Evolutionary conservation across 2,113 vertebrate species (phyloP).

Genomic region (Tupaia chinensis): DNA sequence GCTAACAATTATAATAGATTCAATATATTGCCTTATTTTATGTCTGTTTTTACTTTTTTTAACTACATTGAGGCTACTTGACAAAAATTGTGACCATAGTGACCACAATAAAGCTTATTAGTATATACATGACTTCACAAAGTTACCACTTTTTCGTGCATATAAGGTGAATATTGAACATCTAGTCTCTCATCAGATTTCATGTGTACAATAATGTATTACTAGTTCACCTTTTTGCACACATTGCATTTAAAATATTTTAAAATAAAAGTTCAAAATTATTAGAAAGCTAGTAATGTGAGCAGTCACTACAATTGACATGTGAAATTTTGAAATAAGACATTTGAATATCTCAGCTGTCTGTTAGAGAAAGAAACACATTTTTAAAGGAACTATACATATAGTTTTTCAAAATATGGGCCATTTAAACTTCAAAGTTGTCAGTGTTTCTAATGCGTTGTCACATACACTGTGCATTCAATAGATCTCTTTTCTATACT

Average conservation of each 20-base stretch:
- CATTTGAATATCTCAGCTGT: neutral
- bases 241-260: neutral
- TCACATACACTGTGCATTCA: neutral
- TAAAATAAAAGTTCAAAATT: neutral
- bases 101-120: neutral
- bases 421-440: constrained; percentile 59
- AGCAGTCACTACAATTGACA: neutral
- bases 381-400: neutral
- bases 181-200: neutral
- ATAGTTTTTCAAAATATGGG: constrained; percentile 28
- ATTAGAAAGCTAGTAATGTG: neutral
- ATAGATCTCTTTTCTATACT: neutral
- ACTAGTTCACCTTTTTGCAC: neutral
- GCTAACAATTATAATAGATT: neutral
- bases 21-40: neutral
- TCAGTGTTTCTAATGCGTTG: constrained; percentile 50
- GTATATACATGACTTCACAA: neutral
- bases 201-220: neutral
- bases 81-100: neutral
- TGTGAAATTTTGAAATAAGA: neutral
- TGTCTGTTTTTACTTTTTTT: neutral
- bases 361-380: constrained; percentile 45
- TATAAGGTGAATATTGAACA: neutral
- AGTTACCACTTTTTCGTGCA: neutral
- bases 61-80: neutral